Conservation (phyloP, 2,797 vertebrate species). For the Anguilla obscura region DNA sequence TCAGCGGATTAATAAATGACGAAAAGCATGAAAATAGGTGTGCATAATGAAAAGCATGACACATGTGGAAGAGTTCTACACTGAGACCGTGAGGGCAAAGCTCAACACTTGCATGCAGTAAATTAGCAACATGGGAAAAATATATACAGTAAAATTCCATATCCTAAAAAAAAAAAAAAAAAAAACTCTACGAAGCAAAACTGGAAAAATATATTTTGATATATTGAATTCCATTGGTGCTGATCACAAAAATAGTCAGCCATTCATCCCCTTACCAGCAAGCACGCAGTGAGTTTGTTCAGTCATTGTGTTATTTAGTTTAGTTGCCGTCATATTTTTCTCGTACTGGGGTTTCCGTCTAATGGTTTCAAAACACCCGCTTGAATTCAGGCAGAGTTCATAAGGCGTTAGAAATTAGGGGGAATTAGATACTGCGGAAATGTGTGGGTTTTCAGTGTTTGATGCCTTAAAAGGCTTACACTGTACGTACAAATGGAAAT, state of each 20-base stretch:
- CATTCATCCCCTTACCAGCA: not conserved
- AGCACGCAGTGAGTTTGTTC: not conserved
- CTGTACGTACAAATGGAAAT: slow-evolving; percentile 27
- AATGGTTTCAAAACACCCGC: not conserved
- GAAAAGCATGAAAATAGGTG: slow-evolving; percentile 24
- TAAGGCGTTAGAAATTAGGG: not conserved
- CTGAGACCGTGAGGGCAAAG: slow-evolving; percentile 16
- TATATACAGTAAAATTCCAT: not conserved
- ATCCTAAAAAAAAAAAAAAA: slow-evolving; percentile 3
- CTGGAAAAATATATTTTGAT: not conserved
- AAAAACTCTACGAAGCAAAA: not conserved
- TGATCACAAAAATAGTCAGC: not conserved
- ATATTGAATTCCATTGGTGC: not conserved
- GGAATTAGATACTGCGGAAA: slow-evolving; percentile 9
- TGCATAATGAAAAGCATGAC: slow-evolving; percentile 22
- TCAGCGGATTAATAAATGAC: slow-evolving; percentile 27
- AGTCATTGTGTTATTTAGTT: not conserved
- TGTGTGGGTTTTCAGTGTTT: slow-evolving; percentile 46
- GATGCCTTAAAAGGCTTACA: slow-evolving; percentile 46
- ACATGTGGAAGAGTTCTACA: slow-evolving; percentile 32
- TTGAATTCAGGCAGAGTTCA: slow-evolving; percentile 3
- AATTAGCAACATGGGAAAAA: slow-evolving; percentile 30
- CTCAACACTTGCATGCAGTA: slow-evolving; percentile 25
- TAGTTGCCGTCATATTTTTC: not conserved
- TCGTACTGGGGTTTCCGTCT: not conserved